Evolutionary conservation across 2,113 vertebrate genomes (phyloP).

Genomic region (Panthera uncia): DNA sequence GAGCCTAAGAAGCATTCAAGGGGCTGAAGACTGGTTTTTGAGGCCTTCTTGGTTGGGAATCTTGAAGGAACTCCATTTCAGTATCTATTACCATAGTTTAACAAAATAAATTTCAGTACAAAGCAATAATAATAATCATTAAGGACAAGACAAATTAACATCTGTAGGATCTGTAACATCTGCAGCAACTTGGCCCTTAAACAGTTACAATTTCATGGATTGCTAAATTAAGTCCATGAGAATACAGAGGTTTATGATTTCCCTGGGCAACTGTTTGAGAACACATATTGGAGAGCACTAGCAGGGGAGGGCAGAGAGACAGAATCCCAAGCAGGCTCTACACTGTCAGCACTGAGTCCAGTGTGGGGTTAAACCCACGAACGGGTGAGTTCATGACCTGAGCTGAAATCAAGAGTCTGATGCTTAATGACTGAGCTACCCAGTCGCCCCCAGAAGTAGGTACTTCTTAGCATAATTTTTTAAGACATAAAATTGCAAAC

Average conservation of each 20-base stretch:
- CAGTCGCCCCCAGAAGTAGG: not conserved
- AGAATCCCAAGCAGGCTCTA: too few relatives aligned
- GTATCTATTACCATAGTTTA: not conserved
- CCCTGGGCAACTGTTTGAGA: not conserved
- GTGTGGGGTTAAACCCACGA: too few relatives aligned
- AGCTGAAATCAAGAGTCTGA: too few relatives aligned
- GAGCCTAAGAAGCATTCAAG: not conserved
- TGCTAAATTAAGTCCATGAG: not conserved
- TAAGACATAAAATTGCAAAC: not conserved
- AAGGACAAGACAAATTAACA: not conserved
- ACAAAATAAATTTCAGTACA: conserved; percentile 57
- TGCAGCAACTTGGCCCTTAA: not conserved
- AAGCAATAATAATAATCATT: not conserved
- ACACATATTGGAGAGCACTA: not conserved
- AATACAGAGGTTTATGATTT: not conserved
- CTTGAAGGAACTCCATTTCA: not conserved
- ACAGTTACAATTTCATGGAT: not conserved
- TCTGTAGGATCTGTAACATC: not conserved
- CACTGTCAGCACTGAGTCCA: too few relatives aligned
- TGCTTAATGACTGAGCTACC: too few relatives aligned
- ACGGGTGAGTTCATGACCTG: too few relatives aligned
- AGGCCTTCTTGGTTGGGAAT: not conserved
- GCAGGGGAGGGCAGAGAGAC: too few relatives aligned
- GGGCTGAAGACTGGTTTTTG: not conserved
- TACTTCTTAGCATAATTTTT: not conserved